phyloP scores from a whole-genome alignment of 2,888 invertebrate genomes.

The Mythimna pallens region DNA sequence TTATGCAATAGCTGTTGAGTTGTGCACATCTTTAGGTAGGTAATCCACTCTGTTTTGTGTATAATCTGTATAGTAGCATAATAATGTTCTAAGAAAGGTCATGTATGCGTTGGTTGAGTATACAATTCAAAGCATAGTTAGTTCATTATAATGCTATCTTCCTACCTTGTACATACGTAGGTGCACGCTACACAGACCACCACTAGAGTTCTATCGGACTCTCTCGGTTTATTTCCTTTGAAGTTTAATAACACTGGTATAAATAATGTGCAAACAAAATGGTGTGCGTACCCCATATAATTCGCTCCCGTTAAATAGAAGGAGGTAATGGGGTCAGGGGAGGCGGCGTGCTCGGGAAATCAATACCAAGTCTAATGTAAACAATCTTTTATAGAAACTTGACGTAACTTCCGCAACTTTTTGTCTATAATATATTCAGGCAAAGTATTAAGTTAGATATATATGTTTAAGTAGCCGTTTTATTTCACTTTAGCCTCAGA shows the following conservation, averaged over 20 bases:
- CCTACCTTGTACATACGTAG: conserved; percentile 23
- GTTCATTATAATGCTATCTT: conserved; percentile 15
- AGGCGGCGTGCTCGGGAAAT: conserved; percentile 65
- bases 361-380: conserved; percentile 62
- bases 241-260: conserved; percentile 35
- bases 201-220: conserved; percentile 25
- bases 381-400: conserved; percentile 48
- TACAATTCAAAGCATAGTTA: conserved; percentile 11
- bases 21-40: neutral
- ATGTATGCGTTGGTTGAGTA: conserved; percentile 5
- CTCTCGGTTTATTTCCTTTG: conserved; percentile 22
- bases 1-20: conserved; percentile 20
- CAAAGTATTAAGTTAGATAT: neutral
- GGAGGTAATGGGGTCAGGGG: conserved; percentile 70
- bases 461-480: conserved; percentile 1
- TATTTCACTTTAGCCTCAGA: neutral
- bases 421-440: neutral
- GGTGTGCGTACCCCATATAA: conserved; percentile 56
- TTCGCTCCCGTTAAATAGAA: conserved; percentile 62
- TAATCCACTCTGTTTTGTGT: neutral
- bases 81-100: conserved; percentile 25
- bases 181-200: conserved; percentile 19
- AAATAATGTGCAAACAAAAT: conserved; percentile 43
- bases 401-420: conserved; percentile 28
- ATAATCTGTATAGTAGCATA: conserved; percentile 12